Base-by-base conservation (phyloP, 1,140 invertebrate genomes). In the Leptopilina boulardi region DNA sequence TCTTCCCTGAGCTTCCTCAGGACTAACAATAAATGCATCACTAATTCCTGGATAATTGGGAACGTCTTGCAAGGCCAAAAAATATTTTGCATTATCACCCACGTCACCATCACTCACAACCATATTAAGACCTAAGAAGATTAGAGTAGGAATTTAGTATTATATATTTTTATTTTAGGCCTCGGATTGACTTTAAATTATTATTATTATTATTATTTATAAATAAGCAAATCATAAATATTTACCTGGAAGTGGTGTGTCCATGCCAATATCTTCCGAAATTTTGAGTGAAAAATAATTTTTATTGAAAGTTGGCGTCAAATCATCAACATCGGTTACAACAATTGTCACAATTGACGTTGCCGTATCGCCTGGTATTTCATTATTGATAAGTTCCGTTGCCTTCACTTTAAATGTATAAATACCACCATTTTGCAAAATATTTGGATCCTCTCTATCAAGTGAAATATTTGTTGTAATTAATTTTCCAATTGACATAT, bases 241-340 rank as follows among this genome's bases (percentile, higher is more conserved):
- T 38, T 71, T 47, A 89, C 89, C 89, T 9, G 94, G 94, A 47
- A 94, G 87, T 1, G 93, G 93, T 79, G 94, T 94, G 0, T 93
- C 93, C 77, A 93, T 93, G 81, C 94, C 93, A 77, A 96, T 93
- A 83, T 96, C 95, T 91, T 98, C 97, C 0, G 94, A 93, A 54
- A 97, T 94, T 0, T 93, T 94, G 15, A 96, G 92, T 80, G 93
- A 92, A 75, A 95, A 96, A 2, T 92, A 85, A 0, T 93, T 87
- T 76, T 93, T 90, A 81, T 94, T 96, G 82, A 98, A 98, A 54
- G 92, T 88, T 0, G 97, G 97, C 30, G 93, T 89, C 78, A 97
- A 94, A 86, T 98, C 96, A 83, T 98, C 96, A 0, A 95, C 94
- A 85, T 98, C 96, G 0, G 94, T 95, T 6, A 98, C 94, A 1